phyloP scores from a whole-genome alignment of 2,113 vertebrate genomes.

The Albula glossodonta region DNA sequence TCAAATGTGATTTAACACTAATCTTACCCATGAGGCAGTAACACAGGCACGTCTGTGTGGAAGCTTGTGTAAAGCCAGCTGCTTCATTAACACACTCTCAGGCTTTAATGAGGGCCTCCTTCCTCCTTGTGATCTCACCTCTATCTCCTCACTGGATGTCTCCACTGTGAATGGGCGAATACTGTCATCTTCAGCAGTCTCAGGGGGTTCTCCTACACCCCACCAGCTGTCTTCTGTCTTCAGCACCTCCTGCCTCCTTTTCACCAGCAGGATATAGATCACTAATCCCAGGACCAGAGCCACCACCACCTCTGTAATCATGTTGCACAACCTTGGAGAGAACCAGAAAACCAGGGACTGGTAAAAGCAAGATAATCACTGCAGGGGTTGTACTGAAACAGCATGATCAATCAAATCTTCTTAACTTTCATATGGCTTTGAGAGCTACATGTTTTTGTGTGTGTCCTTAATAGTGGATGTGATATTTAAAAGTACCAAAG shows the following conservation, averaged over 20 bases:
- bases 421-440: neutral
- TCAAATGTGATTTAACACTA: neutral
- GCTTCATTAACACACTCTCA: neutral
- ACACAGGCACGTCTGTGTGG: neutral
- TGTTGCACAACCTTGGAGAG: conserved; percentile 39
- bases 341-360: neutral
- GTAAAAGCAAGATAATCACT: neutral
- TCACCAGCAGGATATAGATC: conserved; percentile 65
- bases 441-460: neutral
- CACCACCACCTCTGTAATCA: conserved; percentile 63
- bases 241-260: conserved; percentile 65
- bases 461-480: neutral
- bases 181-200: conserved; percentile 62
- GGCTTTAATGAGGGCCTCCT: neutral
- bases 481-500: neutral
- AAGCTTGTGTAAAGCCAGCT: neutral
- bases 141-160: conserved; percentile 69
- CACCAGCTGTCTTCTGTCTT: conserved; percentile 82
- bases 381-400: neutral
- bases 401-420: neutral
- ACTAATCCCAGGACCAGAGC: conserved; percentile 70
- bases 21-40: neutral
- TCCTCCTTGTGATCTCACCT: conserved; percentile 59
- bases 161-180: conserved; percentile 70
- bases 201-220: conserved; percentile 61